Evolutionary conservation across 2,797 vertebrate genomes (phyloP), one percentile per base, ranked within the genome.

Genomic region (Potorous gilbertii): DNA sequence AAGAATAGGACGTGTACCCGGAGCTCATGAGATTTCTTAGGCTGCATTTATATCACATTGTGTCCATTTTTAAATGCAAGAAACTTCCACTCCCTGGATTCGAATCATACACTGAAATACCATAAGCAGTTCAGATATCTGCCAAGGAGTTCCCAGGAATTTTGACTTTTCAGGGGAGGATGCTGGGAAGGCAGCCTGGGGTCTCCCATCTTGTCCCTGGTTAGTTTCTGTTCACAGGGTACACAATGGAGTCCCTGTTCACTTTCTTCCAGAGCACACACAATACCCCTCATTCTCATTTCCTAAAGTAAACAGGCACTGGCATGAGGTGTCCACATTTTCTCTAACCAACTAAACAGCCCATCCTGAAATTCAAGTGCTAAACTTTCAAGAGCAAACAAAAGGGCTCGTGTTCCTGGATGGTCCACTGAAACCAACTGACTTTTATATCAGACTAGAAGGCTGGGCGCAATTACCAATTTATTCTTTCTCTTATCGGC

Each of bases 371-470:
- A 3, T 95, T 97, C 9, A 97, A 91, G 56, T 94, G 96, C 95
- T 96, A 91, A 96, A n/a, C 95, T 97, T 98, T 97, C 97, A 97
- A 92, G 0, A n/a, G 94, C 96, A 96, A 97, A 98, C 97, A 98
- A 97, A 98, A 96, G 91, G 24, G 92, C 92, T 98, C 89, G 0
- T 96, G 97, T 98, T 98, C 95, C 96, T 95, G 66, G n/a, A 92
- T 1, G 0, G 59, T 14, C 96, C 96, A 95, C 46, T 97, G 91
- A 93, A 97, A 91, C 91, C 9, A 93, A 96, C 11, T 96, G 96
- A 96, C 50, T 97, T 57, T 50, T 93, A 9, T 55, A 55, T 90
- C 57, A 93, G n/a, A 91, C 90, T 96, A 50, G 16, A 54, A 74
- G 92, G 66, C 96, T 94, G 91, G 90, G 91, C 94, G 94, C 56